Evolutionary conservation across 2,113 vertebrate species (phyloP).

Genomic region (Marcusenius ussheri): DNA sequence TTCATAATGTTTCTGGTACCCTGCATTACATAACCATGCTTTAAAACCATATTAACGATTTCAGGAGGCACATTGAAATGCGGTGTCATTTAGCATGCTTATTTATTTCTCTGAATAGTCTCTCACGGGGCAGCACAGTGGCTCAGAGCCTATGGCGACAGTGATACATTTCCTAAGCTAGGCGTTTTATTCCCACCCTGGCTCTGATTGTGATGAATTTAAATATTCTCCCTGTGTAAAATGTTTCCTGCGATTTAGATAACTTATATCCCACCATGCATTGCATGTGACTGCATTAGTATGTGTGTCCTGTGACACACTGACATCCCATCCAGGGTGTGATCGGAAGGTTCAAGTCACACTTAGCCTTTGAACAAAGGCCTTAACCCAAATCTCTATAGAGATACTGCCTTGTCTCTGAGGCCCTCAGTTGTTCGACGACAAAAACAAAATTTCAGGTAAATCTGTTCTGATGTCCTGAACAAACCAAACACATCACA

Average conservation of each 20-base stretch:
- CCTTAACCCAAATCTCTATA: neutral
- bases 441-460: neutral
- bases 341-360: neutral
- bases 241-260: neutral
- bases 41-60: neutral
- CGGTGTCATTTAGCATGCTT: neutral
- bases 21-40: neutral
- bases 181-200: neutral
- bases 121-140: neutral
- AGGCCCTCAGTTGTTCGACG: neutral
- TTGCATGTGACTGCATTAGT: neutral
- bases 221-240: neutral
- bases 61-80: neutral
- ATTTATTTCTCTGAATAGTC: neutral
- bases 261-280: neutral
- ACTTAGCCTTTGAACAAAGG: neutral
- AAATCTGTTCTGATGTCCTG: neutral
- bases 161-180: neutral
- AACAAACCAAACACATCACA: neutral
- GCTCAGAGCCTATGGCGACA: neutral
- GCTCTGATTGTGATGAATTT: neutral
- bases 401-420: neutral
- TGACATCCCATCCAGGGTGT: neutral
- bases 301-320: neutral
- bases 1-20: neutral